Percentiles rank a stretch among this genome's conserved stretches.
Evolutionary conservation across 2,888 invertebrate genomes (phyloP).

Genomic region (Crossocerus cetratus): DNA sequence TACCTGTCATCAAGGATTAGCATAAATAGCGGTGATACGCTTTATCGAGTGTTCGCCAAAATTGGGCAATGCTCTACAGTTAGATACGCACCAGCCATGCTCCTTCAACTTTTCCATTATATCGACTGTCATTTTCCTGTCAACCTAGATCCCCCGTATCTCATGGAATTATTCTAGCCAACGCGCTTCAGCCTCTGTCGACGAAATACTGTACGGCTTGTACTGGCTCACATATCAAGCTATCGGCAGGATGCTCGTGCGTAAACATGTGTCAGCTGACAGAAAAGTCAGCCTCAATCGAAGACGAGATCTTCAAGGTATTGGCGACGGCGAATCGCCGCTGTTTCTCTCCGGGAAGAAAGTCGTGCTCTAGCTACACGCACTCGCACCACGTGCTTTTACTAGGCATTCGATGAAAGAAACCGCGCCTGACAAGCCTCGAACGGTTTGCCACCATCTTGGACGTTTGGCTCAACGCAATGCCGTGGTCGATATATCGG

Average conservation of each 20-base stretch:
- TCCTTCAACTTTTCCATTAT: slow-evolving; percentile 81
- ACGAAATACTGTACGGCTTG: background rate
- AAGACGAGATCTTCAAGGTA: slow-evolving; percentile 7
- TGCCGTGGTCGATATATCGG: slow-evolving; percentile 48
- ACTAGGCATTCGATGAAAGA: slow-evolving; percentile 29
- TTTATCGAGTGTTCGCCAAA: slow-evolving; percentile 11
- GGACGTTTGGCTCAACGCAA: slow-evolving; percentile 43
- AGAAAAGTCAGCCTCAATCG: slow-evolving; percentile 13
- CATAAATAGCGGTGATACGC: background rate
- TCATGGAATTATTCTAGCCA: slow-evolving; percentile 9
- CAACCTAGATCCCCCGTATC: slow-evolving; percentile 2
- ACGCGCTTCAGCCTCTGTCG: background rate
- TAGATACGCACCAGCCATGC: slow-evolving; percentile 82
- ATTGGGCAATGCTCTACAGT: slow-evolving; percentile 9
- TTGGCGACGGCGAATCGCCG: background rate
- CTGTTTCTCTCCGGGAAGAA: background rate
- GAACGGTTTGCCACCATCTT: slow-evolving; percentile 56
- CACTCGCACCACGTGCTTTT: slow-evolving; percentile 22
- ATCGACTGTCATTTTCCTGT: slow-evolving; percentile 41
- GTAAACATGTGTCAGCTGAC: slow-evolving; percentile 60
- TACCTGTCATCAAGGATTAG: slow-evolving; percentile 78
- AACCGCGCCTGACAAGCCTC: slow-evolving; percentile 59
- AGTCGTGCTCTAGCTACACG: slow-evolving; percentile 21
- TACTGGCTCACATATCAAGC: background rate
- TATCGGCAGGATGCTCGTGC: slow-evolving; percentile 23